Base-by-base conservation (phyloP, 2,113 vertebrate species). In the Nymphicus hollandicus region DNA sequence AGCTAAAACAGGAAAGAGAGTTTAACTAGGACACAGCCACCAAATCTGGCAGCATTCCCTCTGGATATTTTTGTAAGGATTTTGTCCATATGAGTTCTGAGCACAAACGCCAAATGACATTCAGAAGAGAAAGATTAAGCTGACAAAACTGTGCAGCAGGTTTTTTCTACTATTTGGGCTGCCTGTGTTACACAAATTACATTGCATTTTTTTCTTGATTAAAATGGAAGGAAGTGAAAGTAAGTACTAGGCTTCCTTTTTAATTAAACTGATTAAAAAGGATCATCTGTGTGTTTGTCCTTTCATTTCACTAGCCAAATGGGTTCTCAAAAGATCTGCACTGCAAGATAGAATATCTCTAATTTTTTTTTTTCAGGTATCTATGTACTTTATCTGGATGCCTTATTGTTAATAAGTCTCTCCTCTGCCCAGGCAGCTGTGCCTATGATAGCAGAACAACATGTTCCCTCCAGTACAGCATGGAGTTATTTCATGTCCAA, bases 391-490 rank as follows among this genome's bases (percentile, higher is more conserved):
- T 95, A 93, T 96, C 91, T 96, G 92, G 86, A 85, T 96, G 88
- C 44, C 63, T 97, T 81, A 91, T 96, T 97, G 97, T 93, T 94
- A 97, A 97, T 88, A 96, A 89, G 33, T 35, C 56, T 77, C 89
- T 96, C 92, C 73, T 97, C 91, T 93, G 89, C 96, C 91, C 81
- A 89, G 92, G 78, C 81, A 96, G 83, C 96, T 97, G 84, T 90
- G 91, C 68, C 95, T 95, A 10, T 95, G 91, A 87, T 64, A 90
- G 72, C 86, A 97, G 97, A 98, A 98, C 97, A 98, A 95, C 94
- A 91, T 97, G 96, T 98, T 98, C 97, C 66, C 80, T 95, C 68
- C 90, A 96, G 95, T 84, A 97, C 94, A 94, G 87, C 86, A 7
- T 70, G 70, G 88, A 96, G 91, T 96, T 95, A 96, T 95, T 97